Evolutionary conservation across 2,113 vertebrate species (phyloP).

Genomic region (Tragelaphus strepsiceros): DNA sequence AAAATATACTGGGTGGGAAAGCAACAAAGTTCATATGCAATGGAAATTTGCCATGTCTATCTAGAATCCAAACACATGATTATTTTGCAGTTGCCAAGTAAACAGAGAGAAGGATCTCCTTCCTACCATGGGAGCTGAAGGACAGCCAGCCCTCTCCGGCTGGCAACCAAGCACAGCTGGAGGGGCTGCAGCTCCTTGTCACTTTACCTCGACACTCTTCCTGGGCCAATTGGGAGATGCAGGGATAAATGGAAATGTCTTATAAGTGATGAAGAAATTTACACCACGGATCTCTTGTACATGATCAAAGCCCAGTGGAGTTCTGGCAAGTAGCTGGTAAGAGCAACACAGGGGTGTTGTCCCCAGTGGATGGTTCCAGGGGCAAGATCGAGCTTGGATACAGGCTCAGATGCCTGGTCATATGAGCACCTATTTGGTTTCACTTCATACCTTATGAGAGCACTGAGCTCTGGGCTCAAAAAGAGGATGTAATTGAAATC

Average conservation of each 20-base stretch:
- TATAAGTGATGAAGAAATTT: background rate
- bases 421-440: background rate
- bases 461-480: background rate
- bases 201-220: background rate
- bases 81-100: background rate
- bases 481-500: background rate
- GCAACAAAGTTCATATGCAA: background rate
- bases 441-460: background rate
- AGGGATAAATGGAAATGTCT: background rate
- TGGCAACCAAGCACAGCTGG: background rate
- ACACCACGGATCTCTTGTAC: background rate
- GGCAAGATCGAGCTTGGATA: background rate
- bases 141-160: background rate
- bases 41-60: background rate
- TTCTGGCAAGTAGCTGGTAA: background rate
- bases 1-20: background rate
- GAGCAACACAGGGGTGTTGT: background rate
- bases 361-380: background rate
- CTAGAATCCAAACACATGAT: background rate
- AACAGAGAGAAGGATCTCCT: background rate
- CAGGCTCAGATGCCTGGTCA: background rate
- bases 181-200: background rate
- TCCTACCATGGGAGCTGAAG: background rate
- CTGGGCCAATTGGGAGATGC: background rate
- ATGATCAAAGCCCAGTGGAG: background rate